A percentile compares a stretch with the other conserved stretches of the same genome.
Evolutionary conservation across 1,140 invertebrate genomes (phyloP).

Genomic region (Dendroctonus valens): DNA sequence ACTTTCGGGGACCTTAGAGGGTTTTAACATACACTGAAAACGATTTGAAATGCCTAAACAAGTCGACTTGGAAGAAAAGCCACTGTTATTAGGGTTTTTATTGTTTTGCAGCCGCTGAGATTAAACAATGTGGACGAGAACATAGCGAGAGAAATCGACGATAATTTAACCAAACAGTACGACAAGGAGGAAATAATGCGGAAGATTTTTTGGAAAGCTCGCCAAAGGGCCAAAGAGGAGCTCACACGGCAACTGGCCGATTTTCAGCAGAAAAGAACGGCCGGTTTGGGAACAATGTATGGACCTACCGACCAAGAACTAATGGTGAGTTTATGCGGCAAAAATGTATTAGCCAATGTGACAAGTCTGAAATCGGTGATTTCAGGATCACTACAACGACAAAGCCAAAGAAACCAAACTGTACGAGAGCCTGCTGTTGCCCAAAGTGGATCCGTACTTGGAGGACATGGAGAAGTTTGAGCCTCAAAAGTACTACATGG

Average conservation of each 20-base stretch:
- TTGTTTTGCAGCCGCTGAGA: constrained; percentile 69
- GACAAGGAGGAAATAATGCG: constrained; percentile 88
- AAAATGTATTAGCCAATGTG: constrained; percentile 1
- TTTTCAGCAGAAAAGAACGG: constrained; percentile 85
- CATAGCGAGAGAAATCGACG: constrained; percentile 84
- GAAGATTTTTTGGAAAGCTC: constrained; percentile 84
- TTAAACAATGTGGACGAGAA: constrained; percentile 82
- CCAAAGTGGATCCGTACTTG: constrained; percentile 70
- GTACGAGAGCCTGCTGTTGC: constrained; percentile 70
- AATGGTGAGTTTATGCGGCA: constrained; percentile 44
- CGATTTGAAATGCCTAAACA: too few species aligned
- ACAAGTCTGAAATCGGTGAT: neutral
- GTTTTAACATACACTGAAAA: too few species aligned
- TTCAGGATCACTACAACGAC: constrained; percentile 72
- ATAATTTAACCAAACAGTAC: constrained; percentile 74
- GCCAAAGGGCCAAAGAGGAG: constrained; percentile 80
- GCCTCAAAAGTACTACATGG: constrained; percentile 67
- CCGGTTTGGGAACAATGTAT: constrained; percentile 87
- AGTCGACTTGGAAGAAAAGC: too few species aligned
- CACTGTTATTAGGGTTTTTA: neutral
- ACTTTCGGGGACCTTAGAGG: too few species aligned
- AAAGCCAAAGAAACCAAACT: constrained; percentile 74
- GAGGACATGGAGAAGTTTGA: constrained; percentile 72
- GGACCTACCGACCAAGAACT: constrained; percentile 82
- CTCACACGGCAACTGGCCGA: constrained; percentile 83